Percentiles rank a stretch among this genome's conserved stretches.
Conservation (phyloP, 2,888 invertebrate genomes). For the Ecdyonurus torrentis region DNA sequence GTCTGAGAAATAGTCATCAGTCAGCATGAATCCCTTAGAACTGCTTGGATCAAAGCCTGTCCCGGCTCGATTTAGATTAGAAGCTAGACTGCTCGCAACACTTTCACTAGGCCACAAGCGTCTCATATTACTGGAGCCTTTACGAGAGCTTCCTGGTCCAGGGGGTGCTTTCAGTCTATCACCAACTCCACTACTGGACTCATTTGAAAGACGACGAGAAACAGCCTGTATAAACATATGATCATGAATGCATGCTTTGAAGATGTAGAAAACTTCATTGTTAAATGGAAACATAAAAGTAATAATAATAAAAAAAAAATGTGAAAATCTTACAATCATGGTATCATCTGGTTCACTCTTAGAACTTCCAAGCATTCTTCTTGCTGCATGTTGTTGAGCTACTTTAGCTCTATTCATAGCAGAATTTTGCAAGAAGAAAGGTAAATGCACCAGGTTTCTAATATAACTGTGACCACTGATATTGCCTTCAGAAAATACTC, state of each 20-base stretch:
- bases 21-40: constrained; percentile 40
- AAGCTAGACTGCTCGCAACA: constrained; percentile 79
- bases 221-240: constrained; percentile 45
- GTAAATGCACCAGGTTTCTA: constrained; percentile 90
- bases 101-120: constrained; percentile 64
- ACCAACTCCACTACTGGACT: constrained; percentile 36
- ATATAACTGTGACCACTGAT: constrained; percentile 92
- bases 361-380: neutral
- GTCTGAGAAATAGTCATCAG: constrained; percentile 97
- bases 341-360: neutral
- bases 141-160: constrained; percentile 22
- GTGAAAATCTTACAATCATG: neutral
- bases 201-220: constrained; percentile 56
- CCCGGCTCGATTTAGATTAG: constrained; percentile 59
- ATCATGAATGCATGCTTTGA: no score
- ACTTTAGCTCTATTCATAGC: constrained; percentile 76
- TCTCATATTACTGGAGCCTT: constrained; percentile 44
- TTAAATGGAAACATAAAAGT: no score
- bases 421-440: constrained; percentile 95
- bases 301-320: no score
- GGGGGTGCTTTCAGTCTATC: constrained; percentile 5
- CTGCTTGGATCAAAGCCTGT: neutral
- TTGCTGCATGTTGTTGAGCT: constrained; percentile 39
- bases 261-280: no score
- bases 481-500: constrained; percentile 76